Evolutionary conservation across 2,888 invertebrate genomes (phyloP).

Genomic region (Coelopa pilipes): DNA sequence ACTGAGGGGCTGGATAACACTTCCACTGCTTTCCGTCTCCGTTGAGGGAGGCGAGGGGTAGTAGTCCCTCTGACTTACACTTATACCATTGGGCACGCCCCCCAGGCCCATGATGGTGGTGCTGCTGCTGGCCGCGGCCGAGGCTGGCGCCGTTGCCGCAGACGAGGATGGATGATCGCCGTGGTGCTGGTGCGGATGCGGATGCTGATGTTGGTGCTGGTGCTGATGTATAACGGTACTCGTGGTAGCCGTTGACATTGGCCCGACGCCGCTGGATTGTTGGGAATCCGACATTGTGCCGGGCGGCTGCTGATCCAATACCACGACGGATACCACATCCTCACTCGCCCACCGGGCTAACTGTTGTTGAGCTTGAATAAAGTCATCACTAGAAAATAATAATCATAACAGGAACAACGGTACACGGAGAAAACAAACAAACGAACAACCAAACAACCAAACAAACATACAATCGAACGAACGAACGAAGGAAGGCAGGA

Average conservation of each 20-base stretch:
- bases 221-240: slow-evolving; percentile 69
- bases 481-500: slow-evolving; percentile 17
- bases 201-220: slow-evolving; percentile 62
- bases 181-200: slow-evolving; percentile 65
- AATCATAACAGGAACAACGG: slow-evolving; percentile 79
- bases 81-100: slow-evolving; percentile 66
- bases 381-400: slow-evolving; percentile 96
- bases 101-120: slow-evolving; percentile 56
- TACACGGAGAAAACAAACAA: slow-evolving; percentile 67
- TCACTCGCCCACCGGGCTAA: slow-evolving; percentile 96
- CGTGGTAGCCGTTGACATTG: slow-evolving; percentile 70
- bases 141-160: slow-evolving; percentile 52
- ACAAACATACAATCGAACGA: slow-evolving; percentile 26
- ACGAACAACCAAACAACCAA: slow-evolving; percentile 43
- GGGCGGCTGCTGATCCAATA: slow-evolving; percentile 66
- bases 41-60: slow-evolving; percentile 69
- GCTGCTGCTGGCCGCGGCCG: slow-evolving; percentile 47
- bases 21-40: slow-evolving; percentile 71
- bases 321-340: slow-evolving; percentile 76
- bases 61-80: slow-evolving; percentile 68
- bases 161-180: slow-evolving; percentile 65
- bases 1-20: slow-evolving; percentile 66
- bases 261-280: slow-evolving; percentile 69
- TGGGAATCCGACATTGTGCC: slow-evolving; percentile 67
- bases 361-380: slow-evolving; percentile 97